Conservation (phyloP, 1,140 invertebrate species). For the Lordiphosa collinella region DNA sequence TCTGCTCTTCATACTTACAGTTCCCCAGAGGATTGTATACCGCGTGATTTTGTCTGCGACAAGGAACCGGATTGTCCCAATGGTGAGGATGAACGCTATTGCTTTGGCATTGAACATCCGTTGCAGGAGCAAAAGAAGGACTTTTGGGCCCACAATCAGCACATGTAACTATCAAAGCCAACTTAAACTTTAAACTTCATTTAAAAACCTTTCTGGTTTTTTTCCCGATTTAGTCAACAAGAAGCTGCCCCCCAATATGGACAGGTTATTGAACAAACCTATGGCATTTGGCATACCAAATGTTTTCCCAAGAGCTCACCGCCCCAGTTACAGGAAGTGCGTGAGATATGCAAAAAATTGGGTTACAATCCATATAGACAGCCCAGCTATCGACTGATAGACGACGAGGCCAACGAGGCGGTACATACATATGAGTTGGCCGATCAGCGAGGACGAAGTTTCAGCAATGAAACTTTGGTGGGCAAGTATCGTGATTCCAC, state of each 20-base stretch:
- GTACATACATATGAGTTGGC: constrained; percentile 52
- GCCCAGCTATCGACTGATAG: constrained; percentile 69
- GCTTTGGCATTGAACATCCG: constrained; percentile 78
- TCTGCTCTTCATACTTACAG: constrained; percentile 9
- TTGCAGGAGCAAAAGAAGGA: constrained; percentile 45
- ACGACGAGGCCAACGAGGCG: constrained; percentile 57
- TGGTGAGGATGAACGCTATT: constrained; percentile 85
- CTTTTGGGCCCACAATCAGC: constrained; percentile 38
- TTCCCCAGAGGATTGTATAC: constrained; percentile 82
- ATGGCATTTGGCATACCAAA: constrained; percentile 83
- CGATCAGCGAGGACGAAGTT: constrained; percentile 50
- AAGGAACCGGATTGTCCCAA: constrained; percentile 85
- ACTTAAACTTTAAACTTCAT: constrained; percentile 9
- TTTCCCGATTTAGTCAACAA: constrained; percentile 18
- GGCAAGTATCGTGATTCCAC: constrained; percentile 66
- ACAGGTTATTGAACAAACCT: constrained; percentile 81
- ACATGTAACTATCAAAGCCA: constrained; percentile 10
- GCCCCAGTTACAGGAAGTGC: constrained; percentile 69
- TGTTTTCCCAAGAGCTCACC: constrained; percentile 80
- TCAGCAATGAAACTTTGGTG: constrained; percentile 49
- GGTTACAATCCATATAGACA: constrained; percentile 71
- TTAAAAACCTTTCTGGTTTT: constrained; percentile 5
- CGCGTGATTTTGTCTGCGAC: constrained; percentile 87
- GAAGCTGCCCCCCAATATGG: constrained; percentile 68
- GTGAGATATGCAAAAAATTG: constrained; percentile 79